phyloP scores from a whole-genome alignment of 2,888 invertebrate species.

The Tenthredo distinguenda region DNA sequence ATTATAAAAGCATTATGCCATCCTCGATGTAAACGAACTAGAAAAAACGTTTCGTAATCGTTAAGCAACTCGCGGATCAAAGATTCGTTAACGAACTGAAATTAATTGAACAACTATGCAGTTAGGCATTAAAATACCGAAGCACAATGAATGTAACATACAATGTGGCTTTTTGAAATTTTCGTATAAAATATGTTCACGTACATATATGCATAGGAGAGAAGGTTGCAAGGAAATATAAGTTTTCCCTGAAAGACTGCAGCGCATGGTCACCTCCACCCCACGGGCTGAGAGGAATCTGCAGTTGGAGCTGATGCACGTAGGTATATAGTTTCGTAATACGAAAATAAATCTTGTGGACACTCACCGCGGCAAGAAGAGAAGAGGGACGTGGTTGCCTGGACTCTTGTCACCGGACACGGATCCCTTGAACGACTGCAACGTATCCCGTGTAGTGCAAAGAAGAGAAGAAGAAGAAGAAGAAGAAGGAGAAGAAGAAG shows the following conservation, averaged over 20 bases:
- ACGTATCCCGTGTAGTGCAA: conserved; percentile 73
- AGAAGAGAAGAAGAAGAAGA: neutral
- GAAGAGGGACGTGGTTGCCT: conserved; percentile 59
- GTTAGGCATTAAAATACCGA: neutral
- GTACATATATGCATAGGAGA: neutral
- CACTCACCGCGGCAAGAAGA: conserved; percentile 68
- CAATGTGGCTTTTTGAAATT: neutral
- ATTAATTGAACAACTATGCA: neutral
- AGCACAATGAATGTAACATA: neutral
- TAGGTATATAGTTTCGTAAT: conserved; percentile 27
- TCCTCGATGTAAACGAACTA: neutral
- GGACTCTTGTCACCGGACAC: conserved; percentile 77
- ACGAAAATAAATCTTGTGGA: conserved; percentile 76
- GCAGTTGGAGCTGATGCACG: neutral
- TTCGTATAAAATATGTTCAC: neutral
- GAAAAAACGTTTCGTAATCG: neutral
- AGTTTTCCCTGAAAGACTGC: neutral
- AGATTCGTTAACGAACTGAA: conserved; percentile 11
- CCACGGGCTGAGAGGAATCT: neutral
- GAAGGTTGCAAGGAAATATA: neutral
- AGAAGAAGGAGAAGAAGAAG: conserved; percentile 50
- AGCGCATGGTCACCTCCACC: neutral
- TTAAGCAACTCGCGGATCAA: neutral
- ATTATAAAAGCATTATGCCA: conserved; percentile 9
- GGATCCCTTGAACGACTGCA: conserved; percentile 73